Percentiles rank a stretch among this genome's conserved stretches.
phyloP scores from a whole-genome alignment of 2,113 vertebrate species.

The Nothocercus nigrocapillus region DNA sequence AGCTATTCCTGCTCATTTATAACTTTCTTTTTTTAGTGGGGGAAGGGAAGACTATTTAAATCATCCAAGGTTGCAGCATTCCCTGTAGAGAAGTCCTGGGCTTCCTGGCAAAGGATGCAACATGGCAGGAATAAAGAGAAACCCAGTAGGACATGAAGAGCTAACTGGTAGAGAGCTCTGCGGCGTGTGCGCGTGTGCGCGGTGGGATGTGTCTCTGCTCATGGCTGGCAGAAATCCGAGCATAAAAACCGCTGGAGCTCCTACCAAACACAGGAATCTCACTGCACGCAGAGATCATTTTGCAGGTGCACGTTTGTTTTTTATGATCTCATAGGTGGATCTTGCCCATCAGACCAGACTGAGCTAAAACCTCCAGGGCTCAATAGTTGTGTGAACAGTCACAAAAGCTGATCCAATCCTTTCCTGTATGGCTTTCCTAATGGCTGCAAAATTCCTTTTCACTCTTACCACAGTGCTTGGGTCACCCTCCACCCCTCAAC shows the following conservation, averaged over 20 bases:
- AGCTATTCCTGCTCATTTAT: not conserved
- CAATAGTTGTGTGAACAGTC: no score
- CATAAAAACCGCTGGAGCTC: no score
- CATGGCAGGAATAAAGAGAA: not conserved
- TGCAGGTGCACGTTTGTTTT: not conserved
- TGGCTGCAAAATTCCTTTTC: not conserved
- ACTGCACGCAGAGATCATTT: not conserved
- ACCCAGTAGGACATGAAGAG: not conserved
- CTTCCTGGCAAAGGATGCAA: not conserved
- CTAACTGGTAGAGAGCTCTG: not conserved
- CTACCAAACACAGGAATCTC: not conserved
- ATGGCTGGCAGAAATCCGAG: not conserved
- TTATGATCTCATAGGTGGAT: no score
- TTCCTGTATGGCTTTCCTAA: not conserved
- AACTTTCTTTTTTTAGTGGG: not conserved
- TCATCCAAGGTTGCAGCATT: not conserved
- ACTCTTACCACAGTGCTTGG: not conserved
- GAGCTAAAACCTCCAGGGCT: not conserved
- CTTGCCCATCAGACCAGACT: not conserved
- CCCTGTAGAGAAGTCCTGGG: not conserved
- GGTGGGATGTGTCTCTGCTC: not conserved
- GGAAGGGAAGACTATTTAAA: not conserved
- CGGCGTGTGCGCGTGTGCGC: not conserved
- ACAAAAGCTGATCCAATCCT: not conserved
- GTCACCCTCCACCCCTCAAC: not conserved